A percentile compares a stretch with the other conserved stretches of the same genome.
These are phyloP conservation scores for Horisme vitalbata DNA, from an alignment of 2,888 invertebrate genomes.

Conservation along the genomic window DNA sequence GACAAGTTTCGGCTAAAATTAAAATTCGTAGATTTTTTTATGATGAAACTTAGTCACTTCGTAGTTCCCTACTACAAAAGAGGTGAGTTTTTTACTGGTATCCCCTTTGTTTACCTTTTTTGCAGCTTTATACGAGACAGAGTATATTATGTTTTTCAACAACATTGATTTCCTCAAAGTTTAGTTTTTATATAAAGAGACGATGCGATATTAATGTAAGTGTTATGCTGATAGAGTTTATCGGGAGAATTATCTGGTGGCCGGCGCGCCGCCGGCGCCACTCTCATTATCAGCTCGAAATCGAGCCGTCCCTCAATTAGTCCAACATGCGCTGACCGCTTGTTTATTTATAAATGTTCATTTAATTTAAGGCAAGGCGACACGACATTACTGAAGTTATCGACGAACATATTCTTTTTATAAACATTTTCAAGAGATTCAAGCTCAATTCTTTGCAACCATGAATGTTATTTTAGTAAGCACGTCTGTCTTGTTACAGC, in stretches of 20 bases:
- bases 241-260: conserved; percentile 53
- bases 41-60: too few relatives aligned
- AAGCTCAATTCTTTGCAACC: conserved; percentile 22
- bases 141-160: conserved; percentile 31
- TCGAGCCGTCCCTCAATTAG: conserved; percentile 54
- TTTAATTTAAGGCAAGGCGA: conserved; percentile 21
- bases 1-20: too few relatives aligned
- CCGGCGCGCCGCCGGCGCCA: conserved; percentile 47
- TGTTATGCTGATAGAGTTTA: conserved; percentile 46
- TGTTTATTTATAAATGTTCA: conserved; percentile 39
- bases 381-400: conserved; percentile 1
- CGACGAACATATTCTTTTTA: too few relatives aligned
- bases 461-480: conserved; percentile 49
- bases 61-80: too few relatives aligned
- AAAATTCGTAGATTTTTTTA: too few relatives aligned
- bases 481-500: conserved; percentile 46
- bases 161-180: conserved; percentile 19
- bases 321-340: conserved; percentile 40
- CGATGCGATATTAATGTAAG: conserved; percentile 8
- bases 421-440: too few relatives aligned
- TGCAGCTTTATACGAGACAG: too few relatives aligned
- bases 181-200: conserved; percentile 19
- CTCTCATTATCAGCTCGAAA: conserved; percentile 55
- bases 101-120: too few relatives aligned
- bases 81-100: too few relatives aligned